A percentile compares a stretch with the other conserved stretches of the same genome.
These are phyloP conservation scores for Somateria mollissima DNA, from an alignment of 2,797 vertebrate species.

Conservation along the genomic window DNA sequence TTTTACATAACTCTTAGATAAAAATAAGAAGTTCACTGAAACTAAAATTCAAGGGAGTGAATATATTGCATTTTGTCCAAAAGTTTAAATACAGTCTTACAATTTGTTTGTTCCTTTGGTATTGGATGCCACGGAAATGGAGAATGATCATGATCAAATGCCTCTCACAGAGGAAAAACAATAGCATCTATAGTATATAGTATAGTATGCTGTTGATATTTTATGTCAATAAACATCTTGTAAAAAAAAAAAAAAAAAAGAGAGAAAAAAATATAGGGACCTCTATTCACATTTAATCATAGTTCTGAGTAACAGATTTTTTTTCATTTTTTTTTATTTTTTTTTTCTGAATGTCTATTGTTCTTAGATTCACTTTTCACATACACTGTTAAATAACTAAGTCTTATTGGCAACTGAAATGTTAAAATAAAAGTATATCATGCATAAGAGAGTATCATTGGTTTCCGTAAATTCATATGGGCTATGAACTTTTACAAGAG, in stretches of 20 bases:
- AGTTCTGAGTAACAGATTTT: background rate
- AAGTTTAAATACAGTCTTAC: background rate
- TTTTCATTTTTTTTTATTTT: rapidly evolving
- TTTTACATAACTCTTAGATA: background rate
- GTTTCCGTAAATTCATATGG: background rate
- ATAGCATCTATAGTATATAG: too few relatives aligned
- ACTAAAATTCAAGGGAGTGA: background rate
- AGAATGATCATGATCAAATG: background rate
- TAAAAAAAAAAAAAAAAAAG: background rate
- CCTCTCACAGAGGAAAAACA: background rate
- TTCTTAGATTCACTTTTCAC: background rate
- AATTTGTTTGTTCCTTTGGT: background rate
- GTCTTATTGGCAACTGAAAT: background rate
- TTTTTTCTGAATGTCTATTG: background rate
- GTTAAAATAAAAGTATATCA: background rate
- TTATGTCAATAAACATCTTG: background rate
- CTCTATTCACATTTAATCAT: background rate
- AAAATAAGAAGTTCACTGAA: background rate
- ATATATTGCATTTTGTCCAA: background rate
- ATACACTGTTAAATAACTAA: background rate
- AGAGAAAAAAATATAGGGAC: background rate
- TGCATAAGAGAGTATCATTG: background rate
- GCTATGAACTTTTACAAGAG: background rate
- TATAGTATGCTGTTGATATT: background rate
- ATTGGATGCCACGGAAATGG: background rate